Base-by-base conservation (phyloP, 1,140 invertebrate species). In the Amphibalanus amphitrite region DNA sequence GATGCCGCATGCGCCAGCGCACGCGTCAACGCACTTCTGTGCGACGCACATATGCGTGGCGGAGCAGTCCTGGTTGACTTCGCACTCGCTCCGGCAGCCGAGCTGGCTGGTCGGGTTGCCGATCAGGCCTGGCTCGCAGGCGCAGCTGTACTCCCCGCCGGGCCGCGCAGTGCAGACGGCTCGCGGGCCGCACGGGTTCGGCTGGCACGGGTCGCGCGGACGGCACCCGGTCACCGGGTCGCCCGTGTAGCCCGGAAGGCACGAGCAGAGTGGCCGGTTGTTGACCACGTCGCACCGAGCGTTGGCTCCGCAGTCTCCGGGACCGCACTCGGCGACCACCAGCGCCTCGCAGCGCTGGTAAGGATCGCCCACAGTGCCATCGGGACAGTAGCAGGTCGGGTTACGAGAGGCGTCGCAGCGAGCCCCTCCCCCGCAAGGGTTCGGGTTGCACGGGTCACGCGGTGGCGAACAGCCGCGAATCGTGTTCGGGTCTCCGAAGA, bases 401-500 rank as follows among this genome's bases (percentile, higher is more conserved):
- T 83, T 81, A 74, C 86, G 84, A 71, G 85, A 85, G 23, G 88
- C 86, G 81, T 93, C 90, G 77, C 91, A 93, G 65, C 87, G 82
- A 67, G 91, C 90, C 13, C 88, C 87, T 38, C 29, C 29, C 33
- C 91, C 91, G 78, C 92, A 94, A 0, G 88, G 87, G 76, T 90
- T 92, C 6, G 89, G 88, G 74, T 90, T 87, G 76, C 90, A 93
- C 0, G 88, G 87, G 79, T 92, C 90, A 29, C 84, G 81, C 72
- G 86, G 85, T 76, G 89, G 86, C 0, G 90, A 81, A 77, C 91
- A 93, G 30, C 91, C 91, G 77, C 90, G 83, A 67, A 93, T 87
- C 0, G 91, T 93, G 76, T 93, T 93, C 0, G 90, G 90, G 79
- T 88, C 90, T 81, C 93, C 91, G 23, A 92, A 83, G 77, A 86